Evolutionary conservation across 1,140 invertebrate genomes (phyloP).

Genomic region (Camponotus pennsylvanicus): DNA sequence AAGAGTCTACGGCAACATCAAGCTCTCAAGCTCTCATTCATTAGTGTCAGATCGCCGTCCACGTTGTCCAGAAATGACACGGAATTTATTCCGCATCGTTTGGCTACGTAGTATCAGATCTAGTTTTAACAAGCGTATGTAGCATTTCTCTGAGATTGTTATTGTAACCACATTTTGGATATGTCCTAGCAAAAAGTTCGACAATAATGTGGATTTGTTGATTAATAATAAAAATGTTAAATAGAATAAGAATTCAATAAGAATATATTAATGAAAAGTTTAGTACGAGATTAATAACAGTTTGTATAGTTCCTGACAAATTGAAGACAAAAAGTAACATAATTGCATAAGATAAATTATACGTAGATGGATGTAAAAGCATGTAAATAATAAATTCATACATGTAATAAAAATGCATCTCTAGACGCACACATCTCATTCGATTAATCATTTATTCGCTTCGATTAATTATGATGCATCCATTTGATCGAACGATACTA

Average conservation of each 20-base stretch:
- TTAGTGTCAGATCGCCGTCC: conserved; percentile 49
- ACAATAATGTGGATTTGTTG: conserved; percentile 22
- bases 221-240: conserved; percentile 1
- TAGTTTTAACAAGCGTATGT: conserved; percentile 66
- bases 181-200: conserved; percentile 50
- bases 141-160: conserved; percentile 44
- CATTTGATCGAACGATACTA: conserved; percentile 20
- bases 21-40: conserved; percentile 1
- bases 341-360: conserved; percentile 6
- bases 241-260: neutral
- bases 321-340: neutral
- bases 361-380: neutral
- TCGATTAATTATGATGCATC: conserved; percentile 3
- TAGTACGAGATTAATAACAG: neutral
- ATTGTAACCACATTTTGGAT: conserved; percentile 60
- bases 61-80: conserved; percentile 43
- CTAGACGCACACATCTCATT: neutral
- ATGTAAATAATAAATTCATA: neutral
- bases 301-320: conserved; percentile 3
- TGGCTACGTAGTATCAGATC: conserved; percentile 77
- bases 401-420: neutral
- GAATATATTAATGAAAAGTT: neutral
- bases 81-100: conserved; percentile 34
- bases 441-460: neutral
- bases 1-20: conserved; percentile 10